These are phyloP conservation scores for Mus pahari DNA, from an alignment of 2,113 vertebrate genomes.

Conservation along the genomic window DNA sequence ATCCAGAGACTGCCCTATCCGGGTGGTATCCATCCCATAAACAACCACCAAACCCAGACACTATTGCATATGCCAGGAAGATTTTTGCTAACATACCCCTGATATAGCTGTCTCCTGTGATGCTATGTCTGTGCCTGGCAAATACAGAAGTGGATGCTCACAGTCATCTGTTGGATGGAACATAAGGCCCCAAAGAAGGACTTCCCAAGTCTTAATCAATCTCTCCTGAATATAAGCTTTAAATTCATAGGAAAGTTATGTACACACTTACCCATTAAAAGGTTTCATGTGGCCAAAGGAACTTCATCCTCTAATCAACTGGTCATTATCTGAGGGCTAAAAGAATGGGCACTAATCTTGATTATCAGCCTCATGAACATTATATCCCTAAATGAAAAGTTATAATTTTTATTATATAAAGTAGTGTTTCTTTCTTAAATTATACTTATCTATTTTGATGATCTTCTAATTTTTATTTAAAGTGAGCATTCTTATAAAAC, in stretches of 20 bases:
- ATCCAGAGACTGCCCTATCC: too few species aligned
- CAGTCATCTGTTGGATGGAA: too few species aligned
- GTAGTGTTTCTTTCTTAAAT: background rate
- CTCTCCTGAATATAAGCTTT: background rate
- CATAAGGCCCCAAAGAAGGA: too few species aligned
- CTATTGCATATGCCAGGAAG: too few species aligned
- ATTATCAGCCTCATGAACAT: background rate
- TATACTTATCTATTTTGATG: background rate
- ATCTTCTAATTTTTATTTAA: background rate
- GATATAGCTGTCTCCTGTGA: too few species aligned
- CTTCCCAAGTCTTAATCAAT: background rate
- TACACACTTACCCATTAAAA: background rate
- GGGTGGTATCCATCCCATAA: too few species aligned
- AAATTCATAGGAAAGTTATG: background rate
- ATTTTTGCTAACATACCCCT: too few species aligned
- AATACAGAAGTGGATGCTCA: too few species aligned
- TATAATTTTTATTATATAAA: background rate
- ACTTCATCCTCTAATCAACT: background rate
- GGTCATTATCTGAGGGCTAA: background rate
- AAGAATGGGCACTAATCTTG: too few species aligned
- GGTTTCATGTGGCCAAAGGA: background rate
- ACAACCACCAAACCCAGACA: too few species aligned
- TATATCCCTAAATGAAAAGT: background rate
- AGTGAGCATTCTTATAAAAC: background rate
- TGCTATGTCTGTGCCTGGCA: too few species aligned